These are phyloP conservation scores for Eufriesea mexicana DNA, from an alignment of 1,140 invertebrate genomes.

Conservation along the genomic window DNA sequence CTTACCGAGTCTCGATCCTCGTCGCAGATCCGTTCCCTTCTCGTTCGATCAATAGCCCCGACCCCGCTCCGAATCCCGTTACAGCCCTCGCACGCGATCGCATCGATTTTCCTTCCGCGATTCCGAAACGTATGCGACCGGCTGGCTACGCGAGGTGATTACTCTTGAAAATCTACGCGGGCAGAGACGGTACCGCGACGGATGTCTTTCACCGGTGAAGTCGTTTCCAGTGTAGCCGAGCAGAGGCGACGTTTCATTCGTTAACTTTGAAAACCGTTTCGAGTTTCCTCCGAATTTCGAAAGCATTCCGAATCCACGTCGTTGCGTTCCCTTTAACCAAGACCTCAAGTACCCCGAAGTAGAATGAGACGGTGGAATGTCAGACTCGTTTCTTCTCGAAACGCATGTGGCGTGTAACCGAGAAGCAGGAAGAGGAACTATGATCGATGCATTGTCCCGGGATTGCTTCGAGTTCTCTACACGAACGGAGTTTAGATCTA, in stretches of 20 bases:
- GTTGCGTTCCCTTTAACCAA: not conserved
- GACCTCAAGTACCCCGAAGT: not conserved
- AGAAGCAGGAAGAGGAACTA: too few species aligned
- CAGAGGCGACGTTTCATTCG: too few species aligned
- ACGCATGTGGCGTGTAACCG: rapidly evolving
- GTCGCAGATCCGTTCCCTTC: conserved; percentile 52
- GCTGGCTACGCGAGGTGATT: not conserved
- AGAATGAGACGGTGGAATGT: not conserved
- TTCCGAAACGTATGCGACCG: conserved; percentile 46
- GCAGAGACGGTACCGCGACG: too few species aligned
- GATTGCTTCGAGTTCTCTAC: not conserved
- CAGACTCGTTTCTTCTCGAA: not conserved
- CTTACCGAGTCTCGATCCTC: conserved; percentile 55
- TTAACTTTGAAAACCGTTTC: too few species aligned
- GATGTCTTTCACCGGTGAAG: too few species aligned
- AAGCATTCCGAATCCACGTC: too few species aligned
- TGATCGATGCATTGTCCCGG: not conserved
- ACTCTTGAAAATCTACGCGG: not conserved
- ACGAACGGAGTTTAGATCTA: too few species aligned
- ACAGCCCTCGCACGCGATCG: conserved; percentile 69
- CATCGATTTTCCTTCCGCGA: conserved; percentile 71
- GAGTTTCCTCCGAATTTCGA: too few species aligned
- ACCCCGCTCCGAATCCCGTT: conserved; percentile 71
- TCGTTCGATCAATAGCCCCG: conserved; percentile 60
- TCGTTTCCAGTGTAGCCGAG: too few species aligned